Base-by-base conservation (phyloP, 2,113 vertebrate genomes). In the Paratilapia polleni region DNA sequence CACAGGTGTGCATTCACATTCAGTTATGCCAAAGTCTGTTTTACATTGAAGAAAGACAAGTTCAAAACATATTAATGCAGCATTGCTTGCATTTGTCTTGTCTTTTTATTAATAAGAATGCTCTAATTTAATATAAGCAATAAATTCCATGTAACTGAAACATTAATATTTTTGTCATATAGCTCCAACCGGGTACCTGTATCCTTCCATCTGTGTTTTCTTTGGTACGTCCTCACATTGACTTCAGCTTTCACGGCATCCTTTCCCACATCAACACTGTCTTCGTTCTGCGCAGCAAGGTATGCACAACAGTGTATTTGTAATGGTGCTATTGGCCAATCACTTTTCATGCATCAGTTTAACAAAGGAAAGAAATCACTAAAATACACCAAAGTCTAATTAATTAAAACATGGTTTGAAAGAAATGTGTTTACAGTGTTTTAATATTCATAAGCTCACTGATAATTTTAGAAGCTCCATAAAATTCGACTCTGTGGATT, bases 201-300 rank as follows among this genome's bases (percentile, higher is more conserved):
- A 99, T 96, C 93, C 96, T 99, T 5, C 92, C 98, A 66, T 99
- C 98, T 20, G 98, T 99, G 73, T 99, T 99, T 93, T 99, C 98
- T 52, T 94, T 99, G 95, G 98, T 99, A 78, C 97, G 98, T 79
- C 98, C 98, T 84, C 98, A 99, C 87, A 99, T 99, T 76, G 98
- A 99, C 92, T 98, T 98, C 94, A 98, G 97, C 91, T 99, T 97
- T 94, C 98, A 99, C 41, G 98, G 98, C 78, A 99, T 99, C 92
- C 97, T 99, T 31, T 99, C 98, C 15, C 98, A 99, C 94, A 99
- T 99, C 96, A 99, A 99, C 95, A 99, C 98, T 0, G 98, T 99
- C 64, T 99, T 99, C 11, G 98, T 99, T 49, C 93, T 99, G 83
- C 96, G 98, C 84, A 99, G 97, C 94, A 99, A 99, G 98, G 98